phyloP scores from a whole-genome alignment of 2,888 invertebrate genomes.

The Tholera decimalis region DNA sequence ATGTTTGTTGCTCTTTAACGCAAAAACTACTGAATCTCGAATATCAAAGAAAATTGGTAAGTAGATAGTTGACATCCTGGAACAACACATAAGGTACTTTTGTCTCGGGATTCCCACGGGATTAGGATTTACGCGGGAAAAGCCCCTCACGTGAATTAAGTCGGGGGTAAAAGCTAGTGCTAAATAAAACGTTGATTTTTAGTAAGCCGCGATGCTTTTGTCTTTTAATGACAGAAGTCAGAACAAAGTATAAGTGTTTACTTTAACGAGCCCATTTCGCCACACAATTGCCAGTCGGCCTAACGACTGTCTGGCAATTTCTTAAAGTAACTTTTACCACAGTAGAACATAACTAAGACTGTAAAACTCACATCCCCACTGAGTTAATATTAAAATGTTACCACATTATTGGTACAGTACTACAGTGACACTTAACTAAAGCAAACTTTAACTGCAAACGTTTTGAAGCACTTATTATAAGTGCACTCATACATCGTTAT shows the following conservation, averaged over 20 bases:
- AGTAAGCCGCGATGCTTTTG: too few relatives aligned
- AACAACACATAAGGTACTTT: too few relatives aligned
- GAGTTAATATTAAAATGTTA: slow-evolving; percentile 28
- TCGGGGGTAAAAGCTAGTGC: too few relatives aligned
- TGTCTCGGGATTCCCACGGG: too few relatives aligned
- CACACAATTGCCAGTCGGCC: neutral
- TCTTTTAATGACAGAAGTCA: neutral
- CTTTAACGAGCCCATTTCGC: neutral
- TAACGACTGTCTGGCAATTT: slow-evolving; percentile 1
- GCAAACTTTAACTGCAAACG: slow-evolving; percentile 40
- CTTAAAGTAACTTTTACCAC: slow-evolving; percentile 12
- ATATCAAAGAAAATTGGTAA: too few relatives aligned
- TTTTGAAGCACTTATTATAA: slow-evolving; percentile 49
- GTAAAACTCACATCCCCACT: neutral
- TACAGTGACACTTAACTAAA: slow-evolving; percentile 38
- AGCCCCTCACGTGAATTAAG: too few relatives aligned
- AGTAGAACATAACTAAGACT: neutral
- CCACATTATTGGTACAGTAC: slow-evolving; percentile 28
- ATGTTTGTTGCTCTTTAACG: too few relatives aligned
- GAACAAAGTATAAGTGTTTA: neutral
- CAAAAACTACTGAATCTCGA: too few relatives aligned
- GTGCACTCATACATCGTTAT: slow-evolving; percentile 40
- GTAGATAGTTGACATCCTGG: too few relatives aligned
- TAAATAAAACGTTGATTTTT: neutral
- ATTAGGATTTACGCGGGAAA: too few relatives aligned